Evolutionary conservation across 2,797 vertebrate species (phyloP), one percentile per base, ranked within the genome.

Genomic region (Gallinago nigripennis): DNA sequence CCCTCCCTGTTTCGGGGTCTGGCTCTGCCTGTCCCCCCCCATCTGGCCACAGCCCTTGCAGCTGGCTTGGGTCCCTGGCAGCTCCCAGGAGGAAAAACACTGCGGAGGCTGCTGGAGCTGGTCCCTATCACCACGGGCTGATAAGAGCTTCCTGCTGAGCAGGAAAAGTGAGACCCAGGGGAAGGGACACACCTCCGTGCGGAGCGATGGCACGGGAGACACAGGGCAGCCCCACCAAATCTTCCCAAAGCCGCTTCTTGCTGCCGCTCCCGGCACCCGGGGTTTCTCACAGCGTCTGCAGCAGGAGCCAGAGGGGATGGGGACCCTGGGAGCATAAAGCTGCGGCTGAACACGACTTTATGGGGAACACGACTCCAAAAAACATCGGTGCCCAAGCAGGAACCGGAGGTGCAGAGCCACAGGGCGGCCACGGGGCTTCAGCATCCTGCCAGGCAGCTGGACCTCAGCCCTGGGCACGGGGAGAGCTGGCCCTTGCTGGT

Each of bases 121-220:
- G 0, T 56, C 77, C 81, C 25, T 84, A 82, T 71, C 84, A 24
- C 3, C 15, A 16, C 0, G 0, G 8, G 50, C 72, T 61, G 95
- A 90, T 83, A 92, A 88, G 78, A 64, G 82, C 33, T 27, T 86
- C 94, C 76, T 72, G 95, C 86, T 31, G 82, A 96, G 89, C 96
- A 92, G 91, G 96, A 95, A 92, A 91, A 85, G 94, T 91, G 88
- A 96, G 94, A 93, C 30, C 81, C 68, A 76, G 68, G 71, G 92
- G 64, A 80, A 25, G 0, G 81, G 73, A 16, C 58, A 84, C 48
- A 7, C 89, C 95, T 86, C 0, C 11, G 1, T 6, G 1, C 1
- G 1, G 56, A 66, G 48, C 27, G 1, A 57, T 58, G 43, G 15
- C 72, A 39, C 1, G 0, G 58, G 66, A 63, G 33, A 14, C 10